phyloP scores from a whole-genome alignment of 2,888 invertebrate species.

The Antitype chi region DNA sequence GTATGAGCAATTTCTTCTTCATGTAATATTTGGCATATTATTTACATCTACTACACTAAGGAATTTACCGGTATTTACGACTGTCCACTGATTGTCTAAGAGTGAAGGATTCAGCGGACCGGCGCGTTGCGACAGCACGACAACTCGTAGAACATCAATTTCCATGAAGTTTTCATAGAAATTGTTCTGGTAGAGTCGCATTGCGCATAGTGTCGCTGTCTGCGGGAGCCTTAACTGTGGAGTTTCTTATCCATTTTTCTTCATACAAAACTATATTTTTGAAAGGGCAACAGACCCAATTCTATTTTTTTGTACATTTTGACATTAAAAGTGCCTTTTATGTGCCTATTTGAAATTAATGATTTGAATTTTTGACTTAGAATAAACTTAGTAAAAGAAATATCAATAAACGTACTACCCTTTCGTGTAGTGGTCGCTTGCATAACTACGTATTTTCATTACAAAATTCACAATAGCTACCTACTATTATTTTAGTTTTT shows the following conservation, averaged over 20 bases:
- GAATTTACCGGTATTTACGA: neutral
- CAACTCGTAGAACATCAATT: too few relatives aligned
- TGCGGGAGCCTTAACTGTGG: neutral
- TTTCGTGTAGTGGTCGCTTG: neutral
- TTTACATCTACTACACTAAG: neutral
- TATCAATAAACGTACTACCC: neutral
- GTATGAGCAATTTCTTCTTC: neutral
- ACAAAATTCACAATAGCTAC: neutral
- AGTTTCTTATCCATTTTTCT: neutral
- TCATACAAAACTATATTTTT: neutral
- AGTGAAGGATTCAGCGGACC: neutral
- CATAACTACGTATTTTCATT: neutral
- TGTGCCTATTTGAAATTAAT: neutral
- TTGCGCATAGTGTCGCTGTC: too few relatives aligned
- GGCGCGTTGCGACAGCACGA: too few relatives aligned
- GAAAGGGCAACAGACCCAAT: neutral
- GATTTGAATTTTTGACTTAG: neutral
- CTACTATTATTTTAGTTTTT: too few relatives aligned
- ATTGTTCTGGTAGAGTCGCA: too few relatives aligned
- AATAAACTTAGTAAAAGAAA: neutral
- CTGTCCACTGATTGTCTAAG: neutral
- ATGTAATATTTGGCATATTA: neutral
- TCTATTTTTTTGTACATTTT: neutral
- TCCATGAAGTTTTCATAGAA: too few relatives aligned
- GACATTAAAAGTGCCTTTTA: neutral